phyloP scores from a whole-genome alignment of 2,797 vertebrate genomes.

The Margarornis squamiger region DNA sequence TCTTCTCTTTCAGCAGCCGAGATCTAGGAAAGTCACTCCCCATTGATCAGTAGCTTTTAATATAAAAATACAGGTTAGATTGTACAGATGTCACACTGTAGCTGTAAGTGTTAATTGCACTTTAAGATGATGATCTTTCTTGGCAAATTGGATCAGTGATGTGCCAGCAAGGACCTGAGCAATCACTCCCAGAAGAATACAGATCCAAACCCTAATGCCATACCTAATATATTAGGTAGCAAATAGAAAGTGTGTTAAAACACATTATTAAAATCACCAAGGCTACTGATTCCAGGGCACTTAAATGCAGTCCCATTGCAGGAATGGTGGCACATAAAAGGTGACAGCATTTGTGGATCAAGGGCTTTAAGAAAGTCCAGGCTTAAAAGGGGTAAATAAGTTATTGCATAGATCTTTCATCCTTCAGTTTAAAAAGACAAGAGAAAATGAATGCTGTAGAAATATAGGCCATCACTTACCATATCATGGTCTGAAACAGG shows the following conservation, averaged over 20 bases:
- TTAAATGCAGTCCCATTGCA: neutral
- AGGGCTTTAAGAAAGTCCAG: neutral
- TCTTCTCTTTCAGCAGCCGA: constrained; percentile 30
- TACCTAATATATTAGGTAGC: neutral
- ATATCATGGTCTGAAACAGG: constrained; percentile 99
- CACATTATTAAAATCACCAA: neutral
- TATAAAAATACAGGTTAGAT: constrained; percentile 54
- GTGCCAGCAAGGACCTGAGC: neutral
- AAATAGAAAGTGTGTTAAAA: constrained; percentile 44
- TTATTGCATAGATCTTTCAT: neutral
- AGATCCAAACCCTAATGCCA: neutral
- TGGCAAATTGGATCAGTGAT: constrained; percentile 3
- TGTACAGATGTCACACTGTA: constrained; percentile 12
- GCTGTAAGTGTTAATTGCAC: neutral
- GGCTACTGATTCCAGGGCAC: constrained; percentile 30
- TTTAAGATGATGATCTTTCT: constrained; percentile 30
- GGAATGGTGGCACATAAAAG: neutral
- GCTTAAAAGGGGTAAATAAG: neutral
- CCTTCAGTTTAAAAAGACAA: constrained; percentile 2
- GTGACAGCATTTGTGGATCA: neutral
- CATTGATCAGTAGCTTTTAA: constrained; percentile 56
- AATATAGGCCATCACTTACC: constrained; percentile 80
- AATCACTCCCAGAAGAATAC: neutral
- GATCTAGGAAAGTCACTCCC: constrained; percentile 26
- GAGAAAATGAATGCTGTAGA: constrained; percentile 2